phyloP scores from a whole-genome alignment of 2,113 vertebrate species.

The Arenaria interpres region DNA sequence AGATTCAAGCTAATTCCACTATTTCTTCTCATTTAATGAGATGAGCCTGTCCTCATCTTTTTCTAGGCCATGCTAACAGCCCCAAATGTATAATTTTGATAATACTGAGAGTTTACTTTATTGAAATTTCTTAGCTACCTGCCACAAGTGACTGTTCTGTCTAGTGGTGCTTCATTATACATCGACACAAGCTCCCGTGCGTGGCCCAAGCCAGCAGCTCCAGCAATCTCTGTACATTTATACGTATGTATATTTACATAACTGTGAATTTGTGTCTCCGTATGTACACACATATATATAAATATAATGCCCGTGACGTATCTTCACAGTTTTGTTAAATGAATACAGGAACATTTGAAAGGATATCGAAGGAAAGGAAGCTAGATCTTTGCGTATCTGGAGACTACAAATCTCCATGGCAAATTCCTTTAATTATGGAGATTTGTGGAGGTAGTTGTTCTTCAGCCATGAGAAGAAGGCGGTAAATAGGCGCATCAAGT shows the following conservation, averaged over 20 bases:
- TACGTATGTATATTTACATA: not conserved
- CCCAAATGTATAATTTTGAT: slow-evolving; percentile 99
- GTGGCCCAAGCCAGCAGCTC: slow-evolving; percentile 36
- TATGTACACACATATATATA: not conserved
- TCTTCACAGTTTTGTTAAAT: not conserved
- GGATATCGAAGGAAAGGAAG: not conserved
- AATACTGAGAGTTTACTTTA: slow-evolving; percentile 98
- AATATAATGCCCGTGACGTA: not conserved
- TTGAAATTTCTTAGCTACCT: slow-evolving; percentile 96
- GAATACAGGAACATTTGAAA: not conserved
- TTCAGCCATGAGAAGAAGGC: not conserved
- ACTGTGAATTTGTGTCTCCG: not conserved
- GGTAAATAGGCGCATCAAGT: not conserved
- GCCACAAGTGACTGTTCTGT: slow-evolving; percentile 93
- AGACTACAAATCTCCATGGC: not conserved
- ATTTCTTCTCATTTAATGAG: slow-evolving; percentile 99
- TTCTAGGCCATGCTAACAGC: slow-evolving; percentile 88
- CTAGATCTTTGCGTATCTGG: not conserved
- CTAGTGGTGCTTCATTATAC: slow-evolving; percentile 86
- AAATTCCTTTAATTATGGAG: not conserved
- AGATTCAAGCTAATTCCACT: slow-evolving; percentile 99
- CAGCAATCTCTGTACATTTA: not conserved
- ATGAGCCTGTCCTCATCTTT: slow-evolving; percentile 96
- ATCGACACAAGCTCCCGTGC: slow-evolving; percentile 64
- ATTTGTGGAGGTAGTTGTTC: not conserved